These are phyloP conservation scores for Campoplex capitator DNA, from an alignment of 2,888 invertebrate genomes.

Conservation along the genomic window DNA sequence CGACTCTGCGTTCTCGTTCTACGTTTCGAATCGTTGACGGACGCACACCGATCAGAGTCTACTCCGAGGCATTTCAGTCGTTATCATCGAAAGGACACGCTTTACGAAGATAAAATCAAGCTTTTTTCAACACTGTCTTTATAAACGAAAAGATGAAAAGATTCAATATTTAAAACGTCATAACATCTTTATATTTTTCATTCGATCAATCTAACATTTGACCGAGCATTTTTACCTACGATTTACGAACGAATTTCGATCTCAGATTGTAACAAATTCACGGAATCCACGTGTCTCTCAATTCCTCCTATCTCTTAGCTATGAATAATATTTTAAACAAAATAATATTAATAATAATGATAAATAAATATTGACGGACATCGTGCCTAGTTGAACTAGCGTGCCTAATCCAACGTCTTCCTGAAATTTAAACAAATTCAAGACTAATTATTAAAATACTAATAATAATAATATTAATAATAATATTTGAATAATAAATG, in stretches of 20 bases:
- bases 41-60: constrained; percentile 16
- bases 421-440: constrained; percentile 67
- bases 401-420: constrained; percentile 83
- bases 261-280: background rate
- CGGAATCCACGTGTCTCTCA: constrained; percentile 65
- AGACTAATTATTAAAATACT: constrained; percentile 14
- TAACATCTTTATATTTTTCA: background rate
- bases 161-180: background rate
- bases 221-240: background rate
- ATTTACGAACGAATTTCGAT: background rate
- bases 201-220: background rate
- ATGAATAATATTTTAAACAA: background rate
- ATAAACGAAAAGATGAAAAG: background rate
- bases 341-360: constrained; percentile 14
- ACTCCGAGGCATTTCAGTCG: constrained; percentile 37
- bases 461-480: constrained; percentile 22
- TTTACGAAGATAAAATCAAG: background rate
- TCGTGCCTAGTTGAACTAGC: constrained; percentile 71
- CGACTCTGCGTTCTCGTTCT: background rate
- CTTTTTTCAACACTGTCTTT: background rate
- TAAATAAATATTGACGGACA: constrained; percentile 49
- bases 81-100: constrained; percentile 12
- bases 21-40: constrained; percentile 11
- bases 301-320: background rate
- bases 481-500: background rate